Evolutionary conservation across 2,113 vertebrate species (phyloP).

Genomic region (Salvelinus alpinus): DNA sequence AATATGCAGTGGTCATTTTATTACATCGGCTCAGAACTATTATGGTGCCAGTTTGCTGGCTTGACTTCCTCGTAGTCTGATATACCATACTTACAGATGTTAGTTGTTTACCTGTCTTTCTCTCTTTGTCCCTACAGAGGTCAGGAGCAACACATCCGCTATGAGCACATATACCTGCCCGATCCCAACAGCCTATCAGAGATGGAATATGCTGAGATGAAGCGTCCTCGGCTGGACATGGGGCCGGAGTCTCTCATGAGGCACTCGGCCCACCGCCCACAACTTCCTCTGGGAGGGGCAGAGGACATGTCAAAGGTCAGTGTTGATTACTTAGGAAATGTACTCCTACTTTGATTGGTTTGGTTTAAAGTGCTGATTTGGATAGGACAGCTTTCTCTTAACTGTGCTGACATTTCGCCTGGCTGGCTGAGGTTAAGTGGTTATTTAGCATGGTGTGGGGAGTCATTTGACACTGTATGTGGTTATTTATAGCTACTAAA

Average conservation of each 20-base stretch:
- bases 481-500: too few species aligned
- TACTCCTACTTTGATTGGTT: background rate
- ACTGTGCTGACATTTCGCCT: background rate
- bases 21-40: background rate
- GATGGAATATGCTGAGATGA: constrained; percentile 86
- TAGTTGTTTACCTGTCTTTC: background rate
- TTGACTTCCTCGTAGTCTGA: background rate
- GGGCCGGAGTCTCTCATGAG: constrained; percentile 84
- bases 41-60: background rate
- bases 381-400: background rate
- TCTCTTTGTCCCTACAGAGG: constrained; percentile 69
- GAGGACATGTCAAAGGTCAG: constrained; percentile 90
- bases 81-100: background rate
- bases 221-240: constrained; percentile 89
- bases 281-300: constrained; percentile 72
- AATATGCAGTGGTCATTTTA: background rate
- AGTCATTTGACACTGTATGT: too few species aligned
- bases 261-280: constrained; percentile 76
- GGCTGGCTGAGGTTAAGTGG: background rate
- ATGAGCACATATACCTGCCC: constrained; percentile 85
- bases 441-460: background rate
- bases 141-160: constrained; percentile 87
- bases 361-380: background rate
- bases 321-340: background rate
- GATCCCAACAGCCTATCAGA: constrained; percentile 82